These are phyloP conservation scores for Hermodice carunculata DNA, from an alignment of 2,888 invertebrate species.

Conservation along the genomic window DNA sequence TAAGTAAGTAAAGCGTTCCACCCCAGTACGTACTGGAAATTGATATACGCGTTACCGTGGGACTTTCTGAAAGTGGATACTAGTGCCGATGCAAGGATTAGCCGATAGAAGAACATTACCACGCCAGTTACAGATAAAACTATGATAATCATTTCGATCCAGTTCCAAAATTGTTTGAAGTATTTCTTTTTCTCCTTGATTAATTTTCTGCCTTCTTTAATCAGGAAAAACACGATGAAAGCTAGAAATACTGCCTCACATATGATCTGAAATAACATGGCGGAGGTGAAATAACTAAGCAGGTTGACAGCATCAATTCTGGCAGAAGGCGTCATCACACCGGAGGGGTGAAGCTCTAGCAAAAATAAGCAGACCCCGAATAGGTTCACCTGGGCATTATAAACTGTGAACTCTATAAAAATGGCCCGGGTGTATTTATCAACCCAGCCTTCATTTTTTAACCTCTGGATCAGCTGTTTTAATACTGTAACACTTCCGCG, in stretches of 20 bases:
- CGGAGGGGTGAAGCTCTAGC: conserved; percentile 64
- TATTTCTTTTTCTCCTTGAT: conserved; percentile 47
- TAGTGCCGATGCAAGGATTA: conserved; percentile 60
- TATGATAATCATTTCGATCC: conserved; percentile 37
- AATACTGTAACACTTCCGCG: conserved; percentile 49
- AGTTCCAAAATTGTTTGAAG: conserved; percentile 46
- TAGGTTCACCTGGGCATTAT: conserved; percentile 69
- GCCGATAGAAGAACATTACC: conserved; percentile 43
- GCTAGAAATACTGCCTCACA: conserved; percentile 52
- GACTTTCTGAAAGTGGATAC: conserved; percentile 66
- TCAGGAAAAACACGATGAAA: conserved; percentile 67
- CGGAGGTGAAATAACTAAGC: conserved; percentile 50
- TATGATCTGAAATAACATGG: conserved; percentile 36
- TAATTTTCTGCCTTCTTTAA: conserved; percentile 60
- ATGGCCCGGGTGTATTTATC: conserved; percentile 72
- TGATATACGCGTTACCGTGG: conserved; percentile 41
- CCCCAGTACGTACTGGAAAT: conserved; percentile 44
- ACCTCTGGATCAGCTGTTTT: conserved; percentile 56
- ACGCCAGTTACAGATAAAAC: conserved; percentile 33
- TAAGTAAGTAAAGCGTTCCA: conserved; percentile 56
- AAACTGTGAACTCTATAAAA: conserved; percentile 73
- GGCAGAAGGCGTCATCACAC: conserved; percentile 60
- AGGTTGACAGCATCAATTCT: conserved; percentile 67
- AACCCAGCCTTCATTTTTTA: conserved; percentile 70
- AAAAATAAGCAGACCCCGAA: conserved; percentile 65